Conservation (phyloP, 2,113 vertebrate genomes). For the Heptranchias perlo region DNA sequence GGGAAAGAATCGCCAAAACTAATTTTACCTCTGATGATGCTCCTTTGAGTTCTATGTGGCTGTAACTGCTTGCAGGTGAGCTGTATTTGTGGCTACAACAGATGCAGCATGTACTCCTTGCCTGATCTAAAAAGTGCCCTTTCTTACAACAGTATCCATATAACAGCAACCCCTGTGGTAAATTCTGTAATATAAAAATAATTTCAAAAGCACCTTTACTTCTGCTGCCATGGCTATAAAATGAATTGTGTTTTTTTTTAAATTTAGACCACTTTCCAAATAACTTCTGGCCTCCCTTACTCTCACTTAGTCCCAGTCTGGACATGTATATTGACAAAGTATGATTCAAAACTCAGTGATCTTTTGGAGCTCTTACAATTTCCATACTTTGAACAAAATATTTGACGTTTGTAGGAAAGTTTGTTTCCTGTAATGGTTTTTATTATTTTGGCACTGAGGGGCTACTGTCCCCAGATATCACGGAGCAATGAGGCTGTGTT, state of each 20-base stretch:
- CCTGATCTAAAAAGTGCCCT: neutral
- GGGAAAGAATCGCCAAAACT: neutral
- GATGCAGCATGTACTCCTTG: no score
- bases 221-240: neutral
- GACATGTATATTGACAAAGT: no score
- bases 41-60: neutral
- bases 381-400: neutral
- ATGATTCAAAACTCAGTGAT: no score
- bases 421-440: neutral
- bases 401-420: neutral
- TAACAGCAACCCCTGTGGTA: neutral
- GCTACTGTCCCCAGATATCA: no score
- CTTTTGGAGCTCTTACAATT: neutral
- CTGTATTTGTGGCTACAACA: neutral
- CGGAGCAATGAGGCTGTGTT: neutral
- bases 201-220: neutral
- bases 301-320: no score
- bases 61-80: neutral
- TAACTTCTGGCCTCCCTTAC: neutral
- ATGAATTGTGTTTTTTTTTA: neutral
- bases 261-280: neutral
- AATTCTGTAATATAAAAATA: neutral
- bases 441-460: neutral
- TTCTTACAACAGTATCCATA: neutral
- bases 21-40: neutral